Evolutionary conservation across 2,888 invertebrate genomes (phyloP).

Genomic region (Cheilosia vernalis): DNA sequence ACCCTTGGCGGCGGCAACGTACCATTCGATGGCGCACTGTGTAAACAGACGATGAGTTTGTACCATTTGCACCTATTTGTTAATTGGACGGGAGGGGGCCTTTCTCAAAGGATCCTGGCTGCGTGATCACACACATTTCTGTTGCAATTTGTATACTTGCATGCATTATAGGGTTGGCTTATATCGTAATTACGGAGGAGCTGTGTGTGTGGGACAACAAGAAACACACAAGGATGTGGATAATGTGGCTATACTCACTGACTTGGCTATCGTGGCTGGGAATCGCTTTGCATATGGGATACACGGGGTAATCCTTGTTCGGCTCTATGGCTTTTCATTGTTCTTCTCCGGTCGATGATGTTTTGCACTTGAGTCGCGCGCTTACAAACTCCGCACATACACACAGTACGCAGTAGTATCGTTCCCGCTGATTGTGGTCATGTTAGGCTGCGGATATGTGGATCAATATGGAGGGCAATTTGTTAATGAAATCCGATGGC

Average conservation of each 20-base stretch:
- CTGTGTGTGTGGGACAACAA: constrained; percentile 13
- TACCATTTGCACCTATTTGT: constrained; percentile 76
- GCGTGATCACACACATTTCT: constrained; percentile 44
- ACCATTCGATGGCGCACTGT: constrained; percentile 33
- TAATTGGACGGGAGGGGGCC: constrained; percentile 67
- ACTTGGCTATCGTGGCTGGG: constrained; percentile 9
- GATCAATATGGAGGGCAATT: constrained; percentile 58
- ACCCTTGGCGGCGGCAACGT: neutral
- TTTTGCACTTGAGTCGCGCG: constrained; percentile 15
- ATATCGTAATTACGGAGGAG: constrained; percentile 38
- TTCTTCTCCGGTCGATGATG: constrained; percentile 22
- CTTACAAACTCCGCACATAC: constrained; percentile 19
- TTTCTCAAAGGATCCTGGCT: constrained; percentile 26
- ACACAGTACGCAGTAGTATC: constrained; percentile 3
- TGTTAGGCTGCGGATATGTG: constrained; percentile 6
- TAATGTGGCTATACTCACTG: too few relatives aligned
- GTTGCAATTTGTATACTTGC: constrained; percentile 48
- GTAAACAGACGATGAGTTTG: constrained; percentile 67
- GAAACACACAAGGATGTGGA: constrained; percentile 17
- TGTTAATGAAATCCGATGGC: constrained; percentile 54
- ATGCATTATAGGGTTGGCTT: constrained; percentile 46
- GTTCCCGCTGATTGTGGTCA: constrained; percentile 35
- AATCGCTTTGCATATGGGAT: constrained; percentile 27
- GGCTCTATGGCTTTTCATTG: constrained; percentile 25
- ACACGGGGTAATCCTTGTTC: constrained; percentile 18